Percentiles rank a stretch among this genome's conserved stretches.
Evolutionary conservation across 64 coral and sea anemone species (phyloP).

Genomic region (Actinia tenebrosa): DNA sequence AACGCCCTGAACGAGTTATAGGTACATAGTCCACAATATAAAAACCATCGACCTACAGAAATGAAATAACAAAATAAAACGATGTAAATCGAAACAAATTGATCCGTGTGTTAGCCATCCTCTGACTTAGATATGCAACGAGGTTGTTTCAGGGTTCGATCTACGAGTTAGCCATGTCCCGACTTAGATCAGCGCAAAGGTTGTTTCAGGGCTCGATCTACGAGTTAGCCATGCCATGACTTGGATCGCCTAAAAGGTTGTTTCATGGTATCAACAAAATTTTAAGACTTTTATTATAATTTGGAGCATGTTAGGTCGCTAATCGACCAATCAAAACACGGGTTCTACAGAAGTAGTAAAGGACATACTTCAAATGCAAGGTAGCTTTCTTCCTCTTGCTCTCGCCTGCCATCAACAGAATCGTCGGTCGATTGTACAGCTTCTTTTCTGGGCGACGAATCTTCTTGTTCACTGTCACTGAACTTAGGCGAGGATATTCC

Average conservation of each 20-base stretch:
- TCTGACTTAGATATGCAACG: too few relatives aligned
- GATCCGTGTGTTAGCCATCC: too few relatives aligned
- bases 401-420: slow-evolving; percentile 3
- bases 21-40: slow-evolving; percentile 36
- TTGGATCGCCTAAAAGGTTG: too few relatives aligned
- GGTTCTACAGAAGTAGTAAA: neutral
- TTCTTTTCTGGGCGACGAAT: neutral
- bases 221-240: too few relatives aligned
- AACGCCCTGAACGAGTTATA: slow-evolving; percentile 55
- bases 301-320: too few relatives aligned
- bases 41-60: slow-evolving; percentile 58
- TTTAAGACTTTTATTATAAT: too few relatives aligned
- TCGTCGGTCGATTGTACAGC: neutral
- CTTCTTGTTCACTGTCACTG: neutral
- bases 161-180: too few relatives aligned
- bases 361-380: neutral
- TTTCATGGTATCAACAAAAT: too few relatives aligned
- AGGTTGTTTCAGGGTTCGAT: too few relatives aligned
- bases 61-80: neutral
- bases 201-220: too few relatives aligned
- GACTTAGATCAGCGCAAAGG: too few relatives aligned
- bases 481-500: slow-evolving; percentile 17
- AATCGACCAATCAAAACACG: neutral
- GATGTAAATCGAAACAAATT: too few relatives aligned
- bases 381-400: neutral